A percentile compares a stretch with the other conserved stretches of the same genome.
Evolutionary conservation across 2,797 vertebrate genomes (phyloP).

Genomic region (Danio albolineatus): DNA sequence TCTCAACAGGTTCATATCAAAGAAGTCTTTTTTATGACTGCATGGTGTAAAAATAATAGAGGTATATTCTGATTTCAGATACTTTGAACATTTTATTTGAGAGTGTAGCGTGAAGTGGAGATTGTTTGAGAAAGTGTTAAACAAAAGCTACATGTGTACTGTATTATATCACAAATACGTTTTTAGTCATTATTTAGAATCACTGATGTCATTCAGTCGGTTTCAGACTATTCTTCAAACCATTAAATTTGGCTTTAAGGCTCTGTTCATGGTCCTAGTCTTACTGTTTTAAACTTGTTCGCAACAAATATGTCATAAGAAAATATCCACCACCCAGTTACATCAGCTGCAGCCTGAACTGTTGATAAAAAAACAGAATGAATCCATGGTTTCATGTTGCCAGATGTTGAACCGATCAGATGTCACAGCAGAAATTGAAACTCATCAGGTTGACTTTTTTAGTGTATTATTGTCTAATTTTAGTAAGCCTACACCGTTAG

Average conservation of each 20-base stretch:
- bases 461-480: no score
- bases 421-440: no score
- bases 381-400: no score
- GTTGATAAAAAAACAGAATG: no score
- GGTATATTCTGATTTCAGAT: conserved; percentile 15
- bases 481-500: no score
- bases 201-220: neutral
- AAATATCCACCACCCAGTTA: no score
- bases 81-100: conserved; percentile 9
- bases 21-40: conserved; percentile 25
- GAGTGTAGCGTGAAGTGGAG: conserved; percentile 1
- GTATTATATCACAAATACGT: neutral
- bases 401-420: no score
- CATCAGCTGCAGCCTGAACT: no score
- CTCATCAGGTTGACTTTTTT: no score
- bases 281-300: no score
- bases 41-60: conserved; percentile 9
- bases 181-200: neutral
- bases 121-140: conserved; percentile 27
- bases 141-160: neutral
- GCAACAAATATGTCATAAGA: no score
- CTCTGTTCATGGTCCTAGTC: conserved; percentile 29
- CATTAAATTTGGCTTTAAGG: conserved; percentile 17
- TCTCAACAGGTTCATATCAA: conserved; percentile 47
- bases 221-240: conserved; percentile 26